Conservation (phyloP, 2,888 invertebrate species). For the Drosophila anomalata region DNA sequence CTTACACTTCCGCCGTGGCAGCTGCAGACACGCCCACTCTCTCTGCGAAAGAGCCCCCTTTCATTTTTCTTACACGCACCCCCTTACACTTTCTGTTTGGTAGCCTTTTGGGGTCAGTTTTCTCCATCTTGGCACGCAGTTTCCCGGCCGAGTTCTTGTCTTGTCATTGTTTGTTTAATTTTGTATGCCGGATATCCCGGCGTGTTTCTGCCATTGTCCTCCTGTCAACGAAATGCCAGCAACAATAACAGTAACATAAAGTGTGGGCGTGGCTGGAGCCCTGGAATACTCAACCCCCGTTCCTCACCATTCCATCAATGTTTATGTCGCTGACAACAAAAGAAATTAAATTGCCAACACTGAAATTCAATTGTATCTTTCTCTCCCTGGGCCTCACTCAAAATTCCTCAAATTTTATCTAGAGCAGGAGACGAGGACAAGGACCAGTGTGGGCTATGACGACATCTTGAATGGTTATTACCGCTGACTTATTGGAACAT, state of each 20-base stretch:
- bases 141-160: slow-evolving; percentile 57
- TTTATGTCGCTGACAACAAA: slow-evolving; percentile 73
- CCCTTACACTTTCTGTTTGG: slow-evolving; percentile 10
- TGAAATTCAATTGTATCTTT: slow-evolving; percentile 74
- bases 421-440: slow-evolving; percentile 17
- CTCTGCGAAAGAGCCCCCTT: not conserved
- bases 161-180: slow-evolving; percentile 80
- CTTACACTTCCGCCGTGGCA: slow-evolving; percentile 65
- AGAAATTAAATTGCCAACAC: slow-evolving; percentile 79
- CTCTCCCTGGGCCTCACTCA: slow-evolving; percentile 44
- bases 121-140: slow-evolving; percentile 48
- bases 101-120: slow-evolving; percentile 54
- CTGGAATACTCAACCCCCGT: not conserved
- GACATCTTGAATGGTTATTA: slow-evolving; percentile 64
- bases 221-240: slow-evolving; percentile 69
- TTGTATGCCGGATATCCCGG: slow-evolving; percentile 76
- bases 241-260: slow-evolving; percentile 56
- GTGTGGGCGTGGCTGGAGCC: slow-evolving; percentile 25
- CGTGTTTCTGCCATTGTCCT: slow-evolving; percentile 73
- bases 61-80: not conserved
- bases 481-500: slow-evolving; percentile 63
- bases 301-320: slow-evolving; percentile 51
- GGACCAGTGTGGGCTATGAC: slow-evolving; percentile 23
- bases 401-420: slow-evolving; percentile 49
- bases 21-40: slow-evolving; percentile 53